Evolutionary conservation across 2,113 vertebrate genomes (phyloP).

Genomic region (Mobula hypostoma): DNA sequence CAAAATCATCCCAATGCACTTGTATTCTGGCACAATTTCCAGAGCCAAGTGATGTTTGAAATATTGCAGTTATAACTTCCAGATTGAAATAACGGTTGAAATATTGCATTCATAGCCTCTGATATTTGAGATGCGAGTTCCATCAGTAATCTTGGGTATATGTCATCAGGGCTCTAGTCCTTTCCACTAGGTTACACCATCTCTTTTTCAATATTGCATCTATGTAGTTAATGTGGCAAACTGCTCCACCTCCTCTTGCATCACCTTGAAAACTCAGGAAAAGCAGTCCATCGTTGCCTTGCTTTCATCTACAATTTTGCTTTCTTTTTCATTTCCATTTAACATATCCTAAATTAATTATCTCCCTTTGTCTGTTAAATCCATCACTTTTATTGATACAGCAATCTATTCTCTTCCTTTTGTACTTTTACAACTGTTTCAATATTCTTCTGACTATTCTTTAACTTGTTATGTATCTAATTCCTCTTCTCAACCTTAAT

Average conservation of each 20-base stretch:
- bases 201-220: background rate
- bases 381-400: background rate
- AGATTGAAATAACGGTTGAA: background rate
- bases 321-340: conserved; percentile 5
- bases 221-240: background rate
- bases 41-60: background rate
- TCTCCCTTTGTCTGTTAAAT: background rate
- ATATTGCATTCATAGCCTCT: background rate
- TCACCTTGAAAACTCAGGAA: background rate
- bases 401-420: background rate
- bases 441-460: background rate
- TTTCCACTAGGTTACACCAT: background rate
- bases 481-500: no score
- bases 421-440: background rate
- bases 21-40: background rate
- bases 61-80: background rate
- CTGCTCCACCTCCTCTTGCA: background rate
- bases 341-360: background rate
- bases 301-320: background rate
- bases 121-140: background rate
- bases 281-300: background rate
- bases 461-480: no score
- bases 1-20: no score
- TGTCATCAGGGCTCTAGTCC: background rate
- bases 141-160: background rate